A percentile compares a stretch with the other conserved stretches of the same genome.
Conservation (phyloP, 1,140 invertebrate genomes). For the Pseudobourletiella spinata region DNA sequence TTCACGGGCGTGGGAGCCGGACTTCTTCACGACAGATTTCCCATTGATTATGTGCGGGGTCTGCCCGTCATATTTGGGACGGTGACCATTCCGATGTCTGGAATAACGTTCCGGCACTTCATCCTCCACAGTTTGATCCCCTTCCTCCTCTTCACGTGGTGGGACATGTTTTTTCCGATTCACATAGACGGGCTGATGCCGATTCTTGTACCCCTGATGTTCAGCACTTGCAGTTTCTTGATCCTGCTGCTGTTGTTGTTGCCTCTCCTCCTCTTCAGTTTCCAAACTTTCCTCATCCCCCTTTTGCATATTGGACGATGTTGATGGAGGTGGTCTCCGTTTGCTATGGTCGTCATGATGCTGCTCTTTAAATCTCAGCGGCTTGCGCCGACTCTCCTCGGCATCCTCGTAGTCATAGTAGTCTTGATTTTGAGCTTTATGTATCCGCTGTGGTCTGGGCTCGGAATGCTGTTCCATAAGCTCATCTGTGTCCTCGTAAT, state of each 20-base stretch:
- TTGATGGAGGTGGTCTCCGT: too few species aligned
- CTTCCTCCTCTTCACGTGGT: constrained; percentile 20
- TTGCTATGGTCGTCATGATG: background rate
- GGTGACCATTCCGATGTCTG: background rate
- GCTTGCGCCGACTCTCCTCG: constrained; percentile 3
- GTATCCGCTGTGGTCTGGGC: background rate
- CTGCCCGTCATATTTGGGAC: background rate
- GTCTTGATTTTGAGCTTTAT: background rate
- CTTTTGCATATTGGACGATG: background rate
- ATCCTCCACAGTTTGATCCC: background rate
- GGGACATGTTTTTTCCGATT: constrained; percentile 26
- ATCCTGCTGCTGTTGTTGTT: background rate
- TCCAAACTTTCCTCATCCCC: background rate
- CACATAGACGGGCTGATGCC: constrained; percentile 11
- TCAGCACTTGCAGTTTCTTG: background rate
- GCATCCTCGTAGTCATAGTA: background rate
- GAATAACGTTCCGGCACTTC: background rate
- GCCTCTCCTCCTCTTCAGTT: background rate
- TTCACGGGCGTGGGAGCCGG: constrained; percentile 9
- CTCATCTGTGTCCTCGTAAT: constrained; percentile 1
- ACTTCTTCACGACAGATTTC: constrained; percentile 29
- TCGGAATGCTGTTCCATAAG: background rate
- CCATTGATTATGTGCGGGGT: constrained; percentile 3
- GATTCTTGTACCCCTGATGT: background rate
- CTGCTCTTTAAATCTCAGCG: background rate